Conservation (phyloP, 2,113 vertebrate genomes). For the Microtus oregoni region DNA sequence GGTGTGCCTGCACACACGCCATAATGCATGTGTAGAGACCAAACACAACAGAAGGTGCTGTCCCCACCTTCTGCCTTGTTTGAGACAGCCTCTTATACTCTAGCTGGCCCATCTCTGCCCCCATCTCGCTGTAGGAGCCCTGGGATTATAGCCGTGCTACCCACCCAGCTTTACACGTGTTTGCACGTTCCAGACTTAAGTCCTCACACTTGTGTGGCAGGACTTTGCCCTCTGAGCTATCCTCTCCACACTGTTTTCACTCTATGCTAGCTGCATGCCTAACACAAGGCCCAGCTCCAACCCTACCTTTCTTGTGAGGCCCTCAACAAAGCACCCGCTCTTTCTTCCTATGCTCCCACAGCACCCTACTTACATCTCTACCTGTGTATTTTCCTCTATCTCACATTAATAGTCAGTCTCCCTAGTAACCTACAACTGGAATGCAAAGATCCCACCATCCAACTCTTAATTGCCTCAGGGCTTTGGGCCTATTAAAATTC, state of each 20-base stretch:
- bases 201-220: neutral
- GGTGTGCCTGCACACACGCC: neutral
- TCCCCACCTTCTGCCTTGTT: neutral
- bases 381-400: neutral
- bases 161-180: neutral
- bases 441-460: conserved; percentile 42
- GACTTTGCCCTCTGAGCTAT: neutral
- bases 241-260: neutral
- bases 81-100: neutral
- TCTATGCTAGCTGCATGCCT: neutral
- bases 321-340: neutral
- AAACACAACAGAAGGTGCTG: neutral
- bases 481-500: conserved; percentile 58
- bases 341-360: neutral
- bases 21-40: neutral
- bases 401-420: conserved; percentile 32
- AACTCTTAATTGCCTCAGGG: conserved; percentile 55
- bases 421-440: conserved; percentile 49
- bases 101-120: neutral
- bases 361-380: neutral
- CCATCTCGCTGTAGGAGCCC: neutral
- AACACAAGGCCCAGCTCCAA: conserved; percentile 13
- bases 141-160: neutral
- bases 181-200: neutral
- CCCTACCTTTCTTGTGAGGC: neutral